Evolutionary conservation across 1,140 invertebrate species (phyloP).

Genomic region (Philopotamus ludificatus): DNA sequence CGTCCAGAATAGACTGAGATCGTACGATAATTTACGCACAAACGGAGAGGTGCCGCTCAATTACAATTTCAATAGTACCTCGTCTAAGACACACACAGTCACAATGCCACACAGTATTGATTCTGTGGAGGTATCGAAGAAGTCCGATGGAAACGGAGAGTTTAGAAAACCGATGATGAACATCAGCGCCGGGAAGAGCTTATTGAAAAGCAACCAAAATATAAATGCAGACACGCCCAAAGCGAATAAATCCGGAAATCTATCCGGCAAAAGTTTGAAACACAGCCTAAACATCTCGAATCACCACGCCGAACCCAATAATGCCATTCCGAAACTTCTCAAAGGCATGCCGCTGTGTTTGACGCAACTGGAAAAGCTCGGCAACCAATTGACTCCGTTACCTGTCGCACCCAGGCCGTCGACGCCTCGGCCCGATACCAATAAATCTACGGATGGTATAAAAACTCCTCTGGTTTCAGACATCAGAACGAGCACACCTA

Average conservation of each 20-base stretch:
- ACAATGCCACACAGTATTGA: conserved; percentile 44
- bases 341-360: conserved; percentile 36
- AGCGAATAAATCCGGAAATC: conserved; percentile 24
- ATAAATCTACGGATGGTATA: conserved; percentile 31
- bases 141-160: conserved; percentile 46
- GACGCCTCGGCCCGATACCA: conserved; percentile 43
- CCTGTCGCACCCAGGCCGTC: conserved; percentile 46
- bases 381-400: conserved; percentile 38
- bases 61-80: background rate
- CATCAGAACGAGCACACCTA: conserved; percentile 22
- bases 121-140: conserved; percentile 27
- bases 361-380: conserved; percentile 39
- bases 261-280: conserved; percentile 42
- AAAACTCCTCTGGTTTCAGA: conserved; percentile 17
- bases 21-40: conserved; percentile 64
- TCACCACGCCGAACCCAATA: conserved; percentile 31
- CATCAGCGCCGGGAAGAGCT: conserved; percentile 50
- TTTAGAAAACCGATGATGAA: conserved; percentile 50
- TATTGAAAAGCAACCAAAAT: conserved; percentile 51
- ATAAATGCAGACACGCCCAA: conserved; percentile 41
- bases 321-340: conserved; percentile 17
- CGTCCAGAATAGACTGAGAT: conserved; percentile 72
- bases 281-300: conserved; percentile 46
- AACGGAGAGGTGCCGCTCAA: conserved; percentile 41
- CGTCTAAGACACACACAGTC: conserved; percentile 3